These are phyloP conservation scores for Chymomyza fuscimana DNA, from an alignment of 2,888 invertebrate species.

Conservation along the genomic window DNA sequence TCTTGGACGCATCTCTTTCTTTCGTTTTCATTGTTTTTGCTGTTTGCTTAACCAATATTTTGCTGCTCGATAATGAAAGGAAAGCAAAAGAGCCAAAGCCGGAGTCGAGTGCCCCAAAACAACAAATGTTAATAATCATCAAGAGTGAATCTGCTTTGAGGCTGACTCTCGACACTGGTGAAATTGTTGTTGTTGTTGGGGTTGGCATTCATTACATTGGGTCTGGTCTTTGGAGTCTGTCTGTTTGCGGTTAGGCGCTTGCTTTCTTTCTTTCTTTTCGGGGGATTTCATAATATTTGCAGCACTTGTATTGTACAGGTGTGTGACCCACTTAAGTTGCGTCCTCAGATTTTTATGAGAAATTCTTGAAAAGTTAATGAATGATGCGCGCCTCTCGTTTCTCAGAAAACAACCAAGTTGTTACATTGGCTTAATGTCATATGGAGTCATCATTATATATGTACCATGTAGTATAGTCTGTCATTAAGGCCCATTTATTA, in stretches of 20 bases:
- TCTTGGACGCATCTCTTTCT: constrained; percentile 33
- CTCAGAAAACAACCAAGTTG: constrained; percentile 48
- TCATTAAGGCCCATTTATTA: constrained; percentile 15
- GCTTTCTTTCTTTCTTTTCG: constrained; percentile 53
- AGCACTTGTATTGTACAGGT: constrained; percentile 53
- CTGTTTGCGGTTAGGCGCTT: constrained; percentile 40
- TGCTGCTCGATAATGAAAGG: constrained; percentile 73
- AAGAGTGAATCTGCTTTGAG: constrained; percentile 67
- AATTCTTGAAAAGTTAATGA: constrained; percentile 55
- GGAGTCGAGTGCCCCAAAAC: constrained; percentile 47
- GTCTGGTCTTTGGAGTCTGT: constrained; percentile 20
- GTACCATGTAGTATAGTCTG: constrained; percentile 25
- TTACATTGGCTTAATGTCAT: constrained; percentile 29
- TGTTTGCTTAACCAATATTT: constrained; percentile 72
- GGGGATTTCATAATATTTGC: constrained; percentile 70
- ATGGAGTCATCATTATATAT: constrained; percentile 26
- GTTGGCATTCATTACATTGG: constrained; percentile 28
- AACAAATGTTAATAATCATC: constrained; percentile 69
- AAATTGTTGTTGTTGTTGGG: constrained; percentile 44
- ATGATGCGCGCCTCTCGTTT: constrained; percentile 53
- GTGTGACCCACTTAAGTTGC: constrained; percentile 58
- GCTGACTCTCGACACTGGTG: constrained; percentile 41
- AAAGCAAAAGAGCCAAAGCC: constrained; percentile 61
- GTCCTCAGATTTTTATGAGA: constrained; percentile 51
- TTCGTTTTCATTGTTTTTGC: constrained; percentile 68